Base-by-base conservation (phyloP, 2,113 vertebrate species). In the Octodon degus region DNA sequence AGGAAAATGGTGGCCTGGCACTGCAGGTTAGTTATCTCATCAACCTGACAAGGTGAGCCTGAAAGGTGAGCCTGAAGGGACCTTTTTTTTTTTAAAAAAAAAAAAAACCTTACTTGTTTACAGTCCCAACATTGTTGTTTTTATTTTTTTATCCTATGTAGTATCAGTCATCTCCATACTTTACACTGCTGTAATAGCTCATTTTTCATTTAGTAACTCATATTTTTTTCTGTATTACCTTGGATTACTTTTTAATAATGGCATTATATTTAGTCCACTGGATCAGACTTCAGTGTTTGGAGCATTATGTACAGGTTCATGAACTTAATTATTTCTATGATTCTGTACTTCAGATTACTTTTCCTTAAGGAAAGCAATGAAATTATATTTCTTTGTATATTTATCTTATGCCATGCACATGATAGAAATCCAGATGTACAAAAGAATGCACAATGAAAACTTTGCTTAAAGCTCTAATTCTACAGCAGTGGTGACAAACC, bases 201-300 rank as follows among this genome's bases (percentile, higher is more conserved):
- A 65, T 14, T 89, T 89, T 93, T 91, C 79, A 79, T 80, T 90
- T 92, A 62, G 63, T 91, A 85, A 94, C 22, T 93, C 40, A n/a
- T 43, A 77, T 74, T 55, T 89, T 94, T 76, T 93, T 77, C 53
- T 60, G 22, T 32, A 85, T 86, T 96, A 27, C 34, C 95, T 90
- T 85, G 30, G 40, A 84, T 34, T 55, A 12, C 32, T 88, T 95
- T 91, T 95, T 25, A 96, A 91, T 76, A 67, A 95, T 16, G 81
- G 16, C n/a, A 43, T 77, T 82, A 77, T 89, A 90, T 63, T 84
- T 77, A 95, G 17, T 72, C 84, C 14, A 96, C 7, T 43, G 85
- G 40, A 60, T 95, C 65, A 91, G 47, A n/a, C 95, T 91, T 92
- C 81, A 92, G 30, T 67, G 74, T 81, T 89, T 37, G 77, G 16